These are phyloP conservation scores for Torymus texanus DNA, from an alignment of 2,888 invertebrate species.

Conservation along the genomic window DNA sequence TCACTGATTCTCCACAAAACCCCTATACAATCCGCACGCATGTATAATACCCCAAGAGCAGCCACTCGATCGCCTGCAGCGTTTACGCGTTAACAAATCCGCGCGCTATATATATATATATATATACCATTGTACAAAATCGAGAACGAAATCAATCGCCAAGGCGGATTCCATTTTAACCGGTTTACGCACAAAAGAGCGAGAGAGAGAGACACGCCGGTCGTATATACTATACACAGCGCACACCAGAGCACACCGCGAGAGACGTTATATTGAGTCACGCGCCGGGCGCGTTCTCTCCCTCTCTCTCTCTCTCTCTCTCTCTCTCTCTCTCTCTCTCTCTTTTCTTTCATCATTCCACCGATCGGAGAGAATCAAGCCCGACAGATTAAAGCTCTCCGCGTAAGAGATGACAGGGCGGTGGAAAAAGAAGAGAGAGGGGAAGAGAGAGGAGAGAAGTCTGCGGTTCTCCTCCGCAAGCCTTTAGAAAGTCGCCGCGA, in stretches of 20 bases:
- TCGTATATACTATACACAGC: neutral
- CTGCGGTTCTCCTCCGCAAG: conserved; percentile 38
- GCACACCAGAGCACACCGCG: neutral
- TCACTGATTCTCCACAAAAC: too few species aligned
- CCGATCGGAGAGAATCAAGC: conserved; percentile 42
- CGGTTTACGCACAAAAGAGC: conserved; percentile 46
- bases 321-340: too few species aligned
- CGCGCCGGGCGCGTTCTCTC: too few species aligned
- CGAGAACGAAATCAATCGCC: conserved; percentile 24
- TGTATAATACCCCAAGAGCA: too few species aligned
- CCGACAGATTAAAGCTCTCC: conserved; percentile 40
- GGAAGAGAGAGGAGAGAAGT: neutral
- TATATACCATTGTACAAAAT: neutral
- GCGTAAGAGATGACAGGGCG: conserved; percentile 49
- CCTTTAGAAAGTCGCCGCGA: conserved; percentile 37
- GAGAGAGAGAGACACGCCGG: conserved; percentile 19
- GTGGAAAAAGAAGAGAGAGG: conserved; percentile 20
- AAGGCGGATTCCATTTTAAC: conserved; percentile 24
- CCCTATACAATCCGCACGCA: too few species aligned
- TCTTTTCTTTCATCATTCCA: conserved; percentile 47
- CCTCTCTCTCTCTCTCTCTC: too few species aligned
- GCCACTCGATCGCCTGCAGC: too few species aligned
- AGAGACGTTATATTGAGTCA: neutral
- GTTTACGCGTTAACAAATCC: neutral
- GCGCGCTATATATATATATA: too few species aligned